Percentiles rank a stretch among this genome's conserved stretches.
Conservation (phyloP, 2,888 invertebrate genomes). For the Tipula vernalis region DNA sequence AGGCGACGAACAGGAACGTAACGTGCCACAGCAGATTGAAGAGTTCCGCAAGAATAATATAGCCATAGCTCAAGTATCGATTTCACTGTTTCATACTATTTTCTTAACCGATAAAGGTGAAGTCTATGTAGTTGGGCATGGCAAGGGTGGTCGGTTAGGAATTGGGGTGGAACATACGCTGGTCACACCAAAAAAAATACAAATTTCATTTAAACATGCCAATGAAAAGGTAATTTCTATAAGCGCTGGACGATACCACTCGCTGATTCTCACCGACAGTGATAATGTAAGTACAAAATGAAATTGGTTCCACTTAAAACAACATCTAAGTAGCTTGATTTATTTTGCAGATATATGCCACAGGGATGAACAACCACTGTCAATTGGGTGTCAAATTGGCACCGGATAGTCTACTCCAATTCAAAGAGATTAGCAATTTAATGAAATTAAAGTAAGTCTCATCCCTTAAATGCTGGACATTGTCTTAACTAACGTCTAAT, state of each 20-base stretch:
- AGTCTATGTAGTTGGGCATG: slow-evolving; percentile 70
- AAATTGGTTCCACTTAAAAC: slow-evolving; percentile 8
- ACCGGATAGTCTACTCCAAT: slow-evolving; percentile 32
- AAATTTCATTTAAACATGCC: slow-evolving; percentile 23
- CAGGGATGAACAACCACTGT: slow-evolving; percentile 50
- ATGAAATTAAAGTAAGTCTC: slow-evolving; percentile 28
- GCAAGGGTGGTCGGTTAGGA: slow-evolving; percentile 61
- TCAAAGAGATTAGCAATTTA: slow-evolving; percentile 24
- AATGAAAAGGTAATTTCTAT: slow-evolving; percentile 28
- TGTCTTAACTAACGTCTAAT: background rate
- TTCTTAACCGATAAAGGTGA: slow-evolving; percentile 28
- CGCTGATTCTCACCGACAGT: slow-evolving; percentile 28
- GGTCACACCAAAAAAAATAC: slow-evolving; percentile 25
- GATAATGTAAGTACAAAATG: slow-evolving; percentile 17
- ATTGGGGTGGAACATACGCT: slow-evolving; percentile 45
- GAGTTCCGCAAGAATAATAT: slow-evolving; percentile 49
- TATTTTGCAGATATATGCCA: slow-evolving; percentile 39
- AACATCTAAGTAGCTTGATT: background rate
- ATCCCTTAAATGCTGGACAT: background rate
- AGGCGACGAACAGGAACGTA: slow-evolving; percentile 48
- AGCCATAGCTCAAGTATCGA: slow-evolving; percentile 44
- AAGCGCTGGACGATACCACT: slow-evolving; percentile 31
- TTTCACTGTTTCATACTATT: slow-evolving; percentile 31
- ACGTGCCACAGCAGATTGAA: slow-evolving; percentile 52
- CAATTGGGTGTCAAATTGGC: slow-evolving; percentile 48